Evolutionary conservation across 2,888 invertebrate species (phyloP).

Genomic region (Amblyjoppa proteus): DNA sequence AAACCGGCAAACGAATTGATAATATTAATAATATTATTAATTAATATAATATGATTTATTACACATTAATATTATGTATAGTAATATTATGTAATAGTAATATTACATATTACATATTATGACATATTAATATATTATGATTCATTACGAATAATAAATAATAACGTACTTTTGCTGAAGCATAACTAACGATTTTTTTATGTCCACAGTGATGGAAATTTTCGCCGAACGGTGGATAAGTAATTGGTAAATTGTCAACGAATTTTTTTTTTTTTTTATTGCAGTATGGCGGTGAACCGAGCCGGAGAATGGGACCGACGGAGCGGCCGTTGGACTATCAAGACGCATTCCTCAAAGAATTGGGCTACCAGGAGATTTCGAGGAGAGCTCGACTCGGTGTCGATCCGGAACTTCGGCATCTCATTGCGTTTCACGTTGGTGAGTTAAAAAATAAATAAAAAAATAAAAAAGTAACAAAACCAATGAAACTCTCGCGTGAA

Average conservation of each 20-base stretch:
- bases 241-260: not conserved
- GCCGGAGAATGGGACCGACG: slow-evolving; percentile 86
- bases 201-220: too few relatives aligned
- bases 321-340: slow-evolving; percentile 88
- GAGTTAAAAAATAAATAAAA: slow-evolving; percentile 70
- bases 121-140: too few relatives aligned
- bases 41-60: too few relatives aligned
- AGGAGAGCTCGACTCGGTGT: slow-evolving; percentile 88
- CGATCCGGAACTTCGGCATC: slow-evolving; percentile 88
- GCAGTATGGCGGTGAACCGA: slow-evolving; percentile 86
- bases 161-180: too few relatives aligned
- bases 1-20: not conserved
- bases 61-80: too few relatives aligned
- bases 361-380: slow-evolving; percentile 88
- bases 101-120: too few relatives aligned
- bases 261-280: slow-evolving; percentile 49
- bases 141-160: too few relatives aligned
- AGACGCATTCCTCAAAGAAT: slow-evolving; percentile 87
- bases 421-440: slow-evolving; percentile 88
- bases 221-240: too few relatives aligned
- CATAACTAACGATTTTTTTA: too few relatives aligned
- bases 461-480: not conserved
- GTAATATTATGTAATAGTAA: too few relatives aligned
- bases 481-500: not conserved
- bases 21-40: too few relatives aligned